Conservation (phyloP, 2,113 vertebrate genomes). For the Ceratotherium simum region DNA sequence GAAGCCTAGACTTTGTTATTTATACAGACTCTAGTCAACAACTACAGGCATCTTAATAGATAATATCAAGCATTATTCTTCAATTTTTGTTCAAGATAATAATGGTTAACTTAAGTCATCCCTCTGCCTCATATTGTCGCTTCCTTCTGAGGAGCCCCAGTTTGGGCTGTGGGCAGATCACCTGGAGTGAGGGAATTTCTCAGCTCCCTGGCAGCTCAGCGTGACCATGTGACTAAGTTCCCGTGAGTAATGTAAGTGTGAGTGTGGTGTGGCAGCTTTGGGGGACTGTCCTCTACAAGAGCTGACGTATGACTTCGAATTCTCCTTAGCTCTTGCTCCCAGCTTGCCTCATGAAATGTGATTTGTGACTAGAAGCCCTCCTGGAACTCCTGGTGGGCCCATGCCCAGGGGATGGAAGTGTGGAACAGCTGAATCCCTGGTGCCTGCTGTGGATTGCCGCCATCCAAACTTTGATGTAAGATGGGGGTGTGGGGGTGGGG, state of each 20-base stretch:
- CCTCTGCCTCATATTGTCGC: fast-evolving
- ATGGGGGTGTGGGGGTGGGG: too few relatives aligned
- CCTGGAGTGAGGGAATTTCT: fast-evolving
- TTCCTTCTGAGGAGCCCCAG: fast-evolving
- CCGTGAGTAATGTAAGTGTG: fast-evolving
- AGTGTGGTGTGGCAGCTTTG: fast-evolving
- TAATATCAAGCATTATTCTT: not conserved
- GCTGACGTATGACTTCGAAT: fast-evolving
- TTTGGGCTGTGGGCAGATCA: not conserved
- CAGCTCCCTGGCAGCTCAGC: too few relatives aligned
- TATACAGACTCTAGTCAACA: not conserved
- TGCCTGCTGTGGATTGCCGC: fast-evolving
- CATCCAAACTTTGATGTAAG: fast-evolving
- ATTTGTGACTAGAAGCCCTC: fast-evolving
- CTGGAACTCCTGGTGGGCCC: fast-evolving
- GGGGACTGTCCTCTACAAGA: fast-evolving
- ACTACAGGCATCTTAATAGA: not conserved
- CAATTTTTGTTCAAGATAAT: not conserved
- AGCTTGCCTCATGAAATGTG: not conserved
- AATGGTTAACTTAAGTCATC: too few relatives aligned
- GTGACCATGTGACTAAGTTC: fast-evolving
- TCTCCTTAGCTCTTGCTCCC: not conserved
- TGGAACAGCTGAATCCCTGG: fast-evolving
- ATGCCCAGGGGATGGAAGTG: fast-evolving
- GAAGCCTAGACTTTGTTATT: not conserved